Evolutionary conservation across 2,888 invertebrate genomes (phyloP), one percentile per base, ranked within the genome.

Genomic region (Drosophila atripex): DNA sequence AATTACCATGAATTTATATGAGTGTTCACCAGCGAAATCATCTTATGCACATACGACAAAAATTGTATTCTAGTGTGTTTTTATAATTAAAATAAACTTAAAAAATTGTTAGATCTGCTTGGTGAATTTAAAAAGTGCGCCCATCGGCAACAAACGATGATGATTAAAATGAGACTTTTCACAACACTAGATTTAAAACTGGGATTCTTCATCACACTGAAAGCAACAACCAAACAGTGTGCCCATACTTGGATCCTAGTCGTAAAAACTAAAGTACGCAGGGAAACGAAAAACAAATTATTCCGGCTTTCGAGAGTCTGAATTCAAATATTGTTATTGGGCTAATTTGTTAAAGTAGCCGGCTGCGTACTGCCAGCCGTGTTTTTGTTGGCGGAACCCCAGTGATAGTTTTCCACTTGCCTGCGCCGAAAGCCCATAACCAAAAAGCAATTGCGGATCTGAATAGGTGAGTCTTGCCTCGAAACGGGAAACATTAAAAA

Each of bases 31-130:
- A 51, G 59, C 51, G 16, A 64, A 70, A 63, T 52, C 55, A 61
- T 69, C 71, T 60, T 69, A 59, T 64, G 58, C 60, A 50, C 63
- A 76, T 65, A 54, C 71, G 61, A 46, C 21, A 30, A 21, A 50
- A 46, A 55, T 61, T 74, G 61, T 76, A 63, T 43, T 23, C 72
- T 49, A 75, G 57, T 74, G 65, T 80, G 59, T 82, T 82, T 78
- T 77, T 77, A 78, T 71, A 70, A 76, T 69, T 71, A 63, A 76
- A 77, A 79, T 76, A 79, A 76, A 79, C 74, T 57, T 76, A 71
- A 51, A 73, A 70, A 70, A 39, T 56, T 70, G 69, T 70, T 70
- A 45, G 41, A 5, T 7, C 2, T 8, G 5, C 2, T 6, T 4
- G 28, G 2, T 1, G 0, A 23, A 5, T 30, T 32, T 14, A 4